These are phyloP conservation scores for Trichomycterus rosablanca DNA, from an alignment of 2,113 vertebrate genomes.

Conservation along the genomic window DNA sequence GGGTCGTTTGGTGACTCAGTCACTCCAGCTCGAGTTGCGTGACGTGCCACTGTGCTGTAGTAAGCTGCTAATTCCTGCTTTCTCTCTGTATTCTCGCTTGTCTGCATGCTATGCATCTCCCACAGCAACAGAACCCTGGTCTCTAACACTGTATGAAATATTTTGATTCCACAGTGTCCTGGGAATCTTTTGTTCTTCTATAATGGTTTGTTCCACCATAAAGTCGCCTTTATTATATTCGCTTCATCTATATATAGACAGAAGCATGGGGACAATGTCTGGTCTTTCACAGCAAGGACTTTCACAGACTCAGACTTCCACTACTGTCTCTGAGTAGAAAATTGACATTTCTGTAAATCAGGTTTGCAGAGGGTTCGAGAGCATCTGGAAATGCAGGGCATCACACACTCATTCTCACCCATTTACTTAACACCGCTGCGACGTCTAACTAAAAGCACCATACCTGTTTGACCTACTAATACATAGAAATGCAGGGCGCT, in stretches of 20 bases:
- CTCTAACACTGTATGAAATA: neutral
- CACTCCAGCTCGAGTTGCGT: conserved; percentile 19
- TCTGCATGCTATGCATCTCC: neutral
- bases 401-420: too few species aligned
- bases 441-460: too few species aligned
- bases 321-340: too few species aligned
- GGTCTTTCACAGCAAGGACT: neutral
- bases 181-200: too few species aligned
- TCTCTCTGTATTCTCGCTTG: neutral
- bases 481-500: too few species aligned
- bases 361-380: too few species aligned
- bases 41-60: conserved; percentile 21
- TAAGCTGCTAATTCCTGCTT: conserved; percentile 18
- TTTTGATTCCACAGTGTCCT: too few species aligned
- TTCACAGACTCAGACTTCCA: too few species aligned
- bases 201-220: neutral
- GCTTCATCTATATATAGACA: conserved; percentile 11
- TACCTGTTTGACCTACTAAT: too few species aligned
- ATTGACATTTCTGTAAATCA: too few species aligned
- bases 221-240: conserved; percentile 18
- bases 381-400: too few species aligned
- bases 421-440: too few species aligned
- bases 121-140: neutral
- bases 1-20: conserved; percentile 9
- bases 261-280: conserved; percentile 13